These are phyloP conservation scores for Tigriopus californicus DNA, from an alignment of 2,888 invertebrate genomes.

Conservation along the genomic window DNA sequence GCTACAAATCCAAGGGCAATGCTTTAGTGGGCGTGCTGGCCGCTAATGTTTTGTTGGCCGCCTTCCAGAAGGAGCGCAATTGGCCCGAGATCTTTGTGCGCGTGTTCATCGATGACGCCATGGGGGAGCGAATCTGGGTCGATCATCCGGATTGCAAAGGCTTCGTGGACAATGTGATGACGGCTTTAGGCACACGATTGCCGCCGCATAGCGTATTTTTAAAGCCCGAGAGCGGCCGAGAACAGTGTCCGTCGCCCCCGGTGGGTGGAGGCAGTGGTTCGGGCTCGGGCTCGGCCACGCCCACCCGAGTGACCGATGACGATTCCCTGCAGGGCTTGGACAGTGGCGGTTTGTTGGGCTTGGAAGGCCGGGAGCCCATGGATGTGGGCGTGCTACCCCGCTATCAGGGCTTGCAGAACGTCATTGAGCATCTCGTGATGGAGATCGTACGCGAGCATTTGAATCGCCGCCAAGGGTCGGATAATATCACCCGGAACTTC, in stretches of 20 bases:
- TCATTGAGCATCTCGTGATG: slow-evolving; percentile 57
- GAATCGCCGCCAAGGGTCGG: slow-evolving; percentile 58
- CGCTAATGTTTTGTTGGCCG: slow-evolving; percentile 61
- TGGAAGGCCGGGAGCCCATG: background rate
- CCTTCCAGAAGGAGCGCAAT: slow-evolving; percentile 55
- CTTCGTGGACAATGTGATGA: slow-evolving; percentile 73
- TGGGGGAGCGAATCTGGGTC: slow-evolving; percentile 83
- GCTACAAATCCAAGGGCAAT: slow-evolving; percentile 58
- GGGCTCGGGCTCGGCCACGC: slow-evolving; percentile 16
- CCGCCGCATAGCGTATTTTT: slow-evolving; percentile 50
- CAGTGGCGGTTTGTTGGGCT: background rate
- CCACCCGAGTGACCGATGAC: slow-evolving; percentile 13
- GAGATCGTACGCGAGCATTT: slow-evolving; percentile 76
- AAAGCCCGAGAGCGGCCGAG: slow-evolving; percentile 18
- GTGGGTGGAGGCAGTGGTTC: slow-evolving; percentile 19
- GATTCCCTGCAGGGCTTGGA: background rate
- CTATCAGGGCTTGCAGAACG: slow-evolving; percentile 41
- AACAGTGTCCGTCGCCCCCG: slow-evolving; percentile 23
- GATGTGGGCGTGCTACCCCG: slow-evolving; percentile 26
- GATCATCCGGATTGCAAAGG: slow-evolving; percentile 76
- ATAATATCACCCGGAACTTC: slow-evolving; percentile 60
- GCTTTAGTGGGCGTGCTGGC: slow-evolving; percentile 58
- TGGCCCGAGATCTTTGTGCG: slow-evolving; percentile 87
- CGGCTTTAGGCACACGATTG: slow-evolving; percentile 58
- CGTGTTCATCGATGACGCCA: slow-evolving; percentile 83